A percentile compares a stretch with the other conserved stretches of the same genome.
phyloP scores from a whole-genome alignment of 2,797 vertebrate genomes.

The Poecile montanus region DNA sequence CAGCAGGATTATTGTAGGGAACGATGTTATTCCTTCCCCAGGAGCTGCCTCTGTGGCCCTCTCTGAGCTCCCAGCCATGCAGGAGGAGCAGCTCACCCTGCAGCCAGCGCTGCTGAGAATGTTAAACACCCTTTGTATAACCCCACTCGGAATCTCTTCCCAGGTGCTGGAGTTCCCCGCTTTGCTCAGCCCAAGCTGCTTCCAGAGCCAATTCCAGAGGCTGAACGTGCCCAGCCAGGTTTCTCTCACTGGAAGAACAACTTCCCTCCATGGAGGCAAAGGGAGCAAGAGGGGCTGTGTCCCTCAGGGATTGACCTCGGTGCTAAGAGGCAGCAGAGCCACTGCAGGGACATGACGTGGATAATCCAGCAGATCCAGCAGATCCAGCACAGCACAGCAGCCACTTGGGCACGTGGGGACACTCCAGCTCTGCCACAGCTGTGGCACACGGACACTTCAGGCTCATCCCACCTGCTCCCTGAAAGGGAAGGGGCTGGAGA shows the following conservation, averaged over 20 bases:
- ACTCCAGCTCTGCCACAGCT: not conserved
- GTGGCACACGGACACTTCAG: not conserved
- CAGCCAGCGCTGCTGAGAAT: constrained; percentile 45
- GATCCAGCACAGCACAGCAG: not conserved
- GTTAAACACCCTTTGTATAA: constrained; percentile 51
- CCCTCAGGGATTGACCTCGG: not conserved
- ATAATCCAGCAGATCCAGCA: not conserved
- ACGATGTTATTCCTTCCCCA: not conserved
- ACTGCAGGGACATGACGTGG: not conserved
- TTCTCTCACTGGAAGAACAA: not conserved
- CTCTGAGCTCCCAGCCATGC: not conserved
- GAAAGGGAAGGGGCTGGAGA: fast-evolving
- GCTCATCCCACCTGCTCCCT: not conserved
- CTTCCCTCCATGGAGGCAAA: not conserved
- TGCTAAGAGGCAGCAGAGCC: not conserved
- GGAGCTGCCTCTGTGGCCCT: not conserved
- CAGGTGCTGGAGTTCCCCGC: not conserved
- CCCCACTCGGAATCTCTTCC: not conserved
- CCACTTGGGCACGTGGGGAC: not conserved
- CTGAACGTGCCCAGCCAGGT: fast-evolving
- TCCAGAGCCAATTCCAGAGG: not conserved
- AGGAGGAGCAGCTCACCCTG: constrained; percentile 13
- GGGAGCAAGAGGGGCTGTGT: not conserved
- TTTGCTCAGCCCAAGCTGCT: not conserved
- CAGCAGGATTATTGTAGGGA: not conserved